A percentile compares a stretch with the other conserved stretches of the same genome.
Conservation (phyloP, 1,140 invertebrate species). For the Lycorma delicatula region DNA sequence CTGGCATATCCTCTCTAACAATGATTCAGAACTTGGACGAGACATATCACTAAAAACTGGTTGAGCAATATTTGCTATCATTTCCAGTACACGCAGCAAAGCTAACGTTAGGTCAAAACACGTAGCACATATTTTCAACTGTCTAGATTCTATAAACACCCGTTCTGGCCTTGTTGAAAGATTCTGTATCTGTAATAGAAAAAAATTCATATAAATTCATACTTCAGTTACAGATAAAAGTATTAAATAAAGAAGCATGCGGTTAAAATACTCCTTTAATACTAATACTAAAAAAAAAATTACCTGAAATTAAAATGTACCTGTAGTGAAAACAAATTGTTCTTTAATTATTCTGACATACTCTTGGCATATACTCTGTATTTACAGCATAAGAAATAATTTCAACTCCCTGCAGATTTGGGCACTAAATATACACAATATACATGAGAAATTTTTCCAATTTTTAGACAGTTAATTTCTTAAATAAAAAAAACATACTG, state of each 20-base stretch:
- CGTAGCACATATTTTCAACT: constrained; percentile 74
- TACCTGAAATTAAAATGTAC: neutral
- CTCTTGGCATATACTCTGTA: no score
- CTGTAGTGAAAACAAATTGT: neutral
- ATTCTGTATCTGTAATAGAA: constrained; percentile 50
- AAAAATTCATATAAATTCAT: constrained; percentile 14
- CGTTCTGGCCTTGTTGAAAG: constrained; percentile 38
- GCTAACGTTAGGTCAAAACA: constrained; percentile 67
- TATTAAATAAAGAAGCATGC: no score
- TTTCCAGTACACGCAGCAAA: constrained; percentile 67
- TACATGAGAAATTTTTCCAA: no score
- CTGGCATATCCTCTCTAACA: constrained; percentile 58
- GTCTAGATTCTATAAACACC: constrained; percentile 61
- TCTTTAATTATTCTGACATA: no score
- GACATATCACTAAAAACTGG: constrained; percentile 51
- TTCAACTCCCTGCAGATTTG: no score
- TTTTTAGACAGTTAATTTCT: no score
- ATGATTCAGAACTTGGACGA: constrained; percentile 48
- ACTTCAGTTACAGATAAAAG: no score
- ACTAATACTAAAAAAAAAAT: no score
- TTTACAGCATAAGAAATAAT: no score
- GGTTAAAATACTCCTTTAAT: no score
- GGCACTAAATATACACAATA: no score
- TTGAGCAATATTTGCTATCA: constrained; percentile 58
- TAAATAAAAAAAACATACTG: no score